Base-by-base conservation (phyloP, 2,888 invertebrate genomes). In the Eurytoma adleriae region DNA sequence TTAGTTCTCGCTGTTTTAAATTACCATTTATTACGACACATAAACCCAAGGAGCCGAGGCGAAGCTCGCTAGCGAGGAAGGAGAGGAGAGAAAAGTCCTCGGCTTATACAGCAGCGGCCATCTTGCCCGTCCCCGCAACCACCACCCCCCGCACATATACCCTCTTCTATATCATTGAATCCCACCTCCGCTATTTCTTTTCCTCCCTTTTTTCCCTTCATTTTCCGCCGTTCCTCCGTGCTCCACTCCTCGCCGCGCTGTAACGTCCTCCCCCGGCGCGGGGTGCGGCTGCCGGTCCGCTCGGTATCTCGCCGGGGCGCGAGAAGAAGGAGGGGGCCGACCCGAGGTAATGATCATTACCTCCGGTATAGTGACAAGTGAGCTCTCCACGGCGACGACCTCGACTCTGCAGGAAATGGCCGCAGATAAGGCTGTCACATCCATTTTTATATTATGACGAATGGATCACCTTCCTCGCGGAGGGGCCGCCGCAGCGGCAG, bases 1-100 rank as follows among this genome's bases (percentile, higher is more conserved):
- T 90, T 90, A 90, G 90, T 90, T 90, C 89, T 90, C 90, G 88
- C 90, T 90, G 90, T 90, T 90, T 90, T 90, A 90, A 90, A 90
- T 90, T 90, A 90, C 90, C 90, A 90, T 90, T 90, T 90, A 90
- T 90, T 90, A 90, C 90, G 88, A 90, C 89, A 86, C 89, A 88
- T 90, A 90, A 90, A 90, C 88, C 88, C 88, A 56, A 79, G 76
- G 20, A 57, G 18, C 7, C 30, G 56, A 72, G 66, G 61, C 68
- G 59, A 30, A 20, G 27, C 40, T 40, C 40, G 40, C 40, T 10
- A 10, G 67, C 54, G 61, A 4, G 61, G 59, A 40, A 40, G 7
- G 59, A 74, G 40, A 16, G 57, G 40, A 16, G 57, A 48, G 59
- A 16, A 54, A 69, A 73, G 66, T 76, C 68, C 24, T 40, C 40